A percentile compares a stretch with the other conserved stretches of the same genome.
phyloP scores from a whole-genome alignment of 1,140 invertebrate genomes.

The Neodiprion virginianus region DNA sequence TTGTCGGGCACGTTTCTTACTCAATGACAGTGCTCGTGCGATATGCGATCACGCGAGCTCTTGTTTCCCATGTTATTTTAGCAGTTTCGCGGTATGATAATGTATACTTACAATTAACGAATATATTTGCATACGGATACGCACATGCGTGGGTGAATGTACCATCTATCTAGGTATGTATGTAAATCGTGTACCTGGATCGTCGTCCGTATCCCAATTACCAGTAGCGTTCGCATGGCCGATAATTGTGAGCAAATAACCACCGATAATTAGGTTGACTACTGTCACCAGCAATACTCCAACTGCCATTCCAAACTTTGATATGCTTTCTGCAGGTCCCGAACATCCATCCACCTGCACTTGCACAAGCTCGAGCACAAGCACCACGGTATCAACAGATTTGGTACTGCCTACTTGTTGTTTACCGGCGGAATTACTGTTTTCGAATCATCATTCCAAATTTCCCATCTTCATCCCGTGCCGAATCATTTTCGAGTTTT shows the following conservation, averaged over 20 bases:
- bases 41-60: no score
- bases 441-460: slow-evolving; percentile 46
- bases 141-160: no score
- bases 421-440: neutral
- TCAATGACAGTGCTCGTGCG: no score
- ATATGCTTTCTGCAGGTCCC: slow-evolving; percentile 9
- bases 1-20: no score
- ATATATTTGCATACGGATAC: no score
- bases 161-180: no score
- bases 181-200: slow-evolving; percentile 44
- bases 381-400: slow-evolving; percentile 43
- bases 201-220: slow-evolving; percentile 58
- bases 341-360: slow-evolving; percentile 25
- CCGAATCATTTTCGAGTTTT: neutral
- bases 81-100: no score
- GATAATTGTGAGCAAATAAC: slow-evolving; percentile 48
- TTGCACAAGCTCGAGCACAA: slow-evolving; percentile 39
- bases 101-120: no score
- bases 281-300: slow-evolving; percentile 41
- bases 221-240: slow-evolving; percentile 50
- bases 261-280: slow-evolving; percentile 47
- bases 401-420: slow-evolving; percentile 27
- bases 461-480: slow-evolving; percentile 17
- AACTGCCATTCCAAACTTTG: slow-evolving; percentile 45
- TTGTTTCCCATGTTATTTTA: no score